A percentile compares a stretch with the other conserved stretches of the same genome.
phyloP scores from a whole-genome alignment of 2,113 vertebrate genomes.

The Petrocephalus zakoni region DNA sequence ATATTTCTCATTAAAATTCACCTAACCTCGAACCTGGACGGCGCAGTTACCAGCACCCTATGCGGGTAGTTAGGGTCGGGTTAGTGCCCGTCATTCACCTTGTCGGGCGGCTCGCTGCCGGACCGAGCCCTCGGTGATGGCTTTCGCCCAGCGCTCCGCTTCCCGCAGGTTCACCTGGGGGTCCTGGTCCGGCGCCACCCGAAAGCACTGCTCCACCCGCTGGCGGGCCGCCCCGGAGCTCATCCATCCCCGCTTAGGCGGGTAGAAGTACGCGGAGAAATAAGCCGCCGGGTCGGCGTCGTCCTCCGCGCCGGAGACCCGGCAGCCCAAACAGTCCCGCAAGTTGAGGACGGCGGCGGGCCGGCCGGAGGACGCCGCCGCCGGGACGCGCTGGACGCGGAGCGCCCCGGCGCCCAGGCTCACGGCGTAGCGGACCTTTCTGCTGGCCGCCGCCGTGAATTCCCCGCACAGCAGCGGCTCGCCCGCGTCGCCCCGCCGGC shows the following conservation, averaged over 20 bases:
- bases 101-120: constrained; percentile 36
- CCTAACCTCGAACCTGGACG: too few species aligned
- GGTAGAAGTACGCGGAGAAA: constrained; percentile 56
- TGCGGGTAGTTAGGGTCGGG: too few species aligned
- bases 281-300: constrained; percentile 47
- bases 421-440: constrained; percentile 49
- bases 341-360: constrained; percentile 48
- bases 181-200: constrained; percentile 46
- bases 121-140: constrained; percentile 45
- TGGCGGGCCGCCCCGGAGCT: constrained; percentile 46
- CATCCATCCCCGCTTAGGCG: constrained; percentile 49
- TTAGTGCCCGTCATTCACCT: constrained; percentile 42
- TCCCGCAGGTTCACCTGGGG: constrained; percentile 54
- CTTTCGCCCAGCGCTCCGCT: constrained; percentile 59
- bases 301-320: constrained; percentile 43
- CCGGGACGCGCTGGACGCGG: constrained; percentile 43
- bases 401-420: constrained; percentile 54
- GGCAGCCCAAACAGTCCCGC: constrained; percentile 58
- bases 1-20: neutral
- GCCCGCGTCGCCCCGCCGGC: constrained; percentile 22
- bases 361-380: constrained; percentile 41
- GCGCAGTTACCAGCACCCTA: too few species aligned
- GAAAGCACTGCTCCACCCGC: constrained; percentile 55
- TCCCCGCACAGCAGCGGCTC: constrained; percentile 51
- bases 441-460: constrained; percentile 38